Evolutionary conservation across 2,888 invertebrate genomes (phyloP), one percentile per base, ranked within the genome.

Genomic region (Hyppa rectilinea): DNA sequence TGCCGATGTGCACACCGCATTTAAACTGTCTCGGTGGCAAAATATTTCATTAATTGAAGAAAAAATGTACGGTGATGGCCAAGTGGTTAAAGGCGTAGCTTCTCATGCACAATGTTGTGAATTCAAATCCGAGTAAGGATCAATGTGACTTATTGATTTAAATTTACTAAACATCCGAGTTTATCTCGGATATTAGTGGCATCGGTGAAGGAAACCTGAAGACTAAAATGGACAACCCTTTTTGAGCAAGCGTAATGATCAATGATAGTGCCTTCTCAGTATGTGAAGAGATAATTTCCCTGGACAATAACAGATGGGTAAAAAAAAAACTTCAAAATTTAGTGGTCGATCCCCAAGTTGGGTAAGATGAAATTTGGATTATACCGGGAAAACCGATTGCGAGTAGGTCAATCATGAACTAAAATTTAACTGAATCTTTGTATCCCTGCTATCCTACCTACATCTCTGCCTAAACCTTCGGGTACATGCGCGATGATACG

Each of bases 291-390:
- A n/a, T n/a, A n/a, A n/a, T n/a, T n/a, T n/a, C n/a, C n/a, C n/a
- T n/a, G n/a, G n/a, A n/a, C n/a, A n/a, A n/a, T n/a, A n/a, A n/a
- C n/a, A n/a, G n/a, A n/a, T n/a, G n/a, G n/a, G n/a, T n/a, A n/a
- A n/a, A n/a, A n/a, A n/a, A n/a, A n/a, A n/a, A n/a, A n/a, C n/a
- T n/a, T n/a, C n/a, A n/a, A n/a, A n/a, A 31, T 31, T 31, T n/a
- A 12, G 7, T 1, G 7, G 52, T 23, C 23, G 3, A 3, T 9
- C 2, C n/a, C 14, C 9, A 0, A 45, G 0, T 31, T 0, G 0
- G 14, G n/a, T 40, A 38, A 20, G 2, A 59, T 45, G 9, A 23
- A 4, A 60, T 17, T 34, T 23, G 6, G 26, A 20, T 38, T n/a
- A n/a, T n/a, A n/a, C n/a, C n/a, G n/a, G n/a, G n/a, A n/a, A n/a